A percentile compares a stretch with the other conserved stretches of the same genome.
phyloP scores from a whole-genome alignment of 2,888 invertebrate species.

The Cylindroiulus punctatus region DNA sequence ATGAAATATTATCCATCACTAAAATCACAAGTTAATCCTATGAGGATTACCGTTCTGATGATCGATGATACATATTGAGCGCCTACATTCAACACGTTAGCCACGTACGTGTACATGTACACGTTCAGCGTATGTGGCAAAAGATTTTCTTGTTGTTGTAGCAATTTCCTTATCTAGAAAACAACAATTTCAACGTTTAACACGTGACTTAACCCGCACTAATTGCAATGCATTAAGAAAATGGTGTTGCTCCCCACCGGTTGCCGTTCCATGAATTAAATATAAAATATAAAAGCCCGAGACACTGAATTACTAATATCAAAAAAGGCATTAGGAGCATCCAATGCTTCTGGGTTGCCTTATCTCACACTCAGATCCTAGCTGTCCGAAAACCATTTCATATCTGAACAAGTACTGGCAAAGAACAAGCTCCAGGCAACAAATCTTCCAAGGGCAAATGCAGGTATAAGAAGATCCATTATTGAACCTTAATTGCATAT shows the following conservation, averaged over 20 bases:
- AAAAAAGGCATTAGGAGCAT: not conserved
- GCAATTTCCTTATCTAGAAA: too few relatives aligned
- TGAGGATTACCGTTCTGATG: too few relatives aligned
- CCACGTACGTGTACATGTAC: too few relatives aligned
- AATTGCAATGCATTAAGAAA: not conserved
- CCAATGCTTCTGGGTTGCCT: not conserved
- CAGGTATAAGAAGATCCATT: not conserved
- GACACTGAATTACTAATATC: not conserved
- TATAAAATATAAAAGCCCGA: slow-evolving; percentile 8
- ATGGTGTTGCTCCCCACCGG: not conserved
- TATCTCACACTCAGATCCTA: not conserved
- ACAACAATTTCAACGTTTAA: too few relatives aligned
- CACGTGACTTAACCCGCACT: not conserved
- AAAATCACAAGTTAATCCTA: too few relatives aligned
- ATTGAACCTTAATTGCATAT: slow-evolving; percentile 42
- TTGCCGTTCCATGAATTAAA: slow-evolving; percentile 20
- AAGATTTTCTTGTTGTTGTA: too few relatives aligned
- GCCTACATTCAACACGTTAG: too few relatives aligned
- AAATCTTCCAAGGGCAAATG: not conserved
- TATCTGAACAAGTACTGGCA: not conserved
- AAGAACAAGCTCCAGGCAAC: not conserved
- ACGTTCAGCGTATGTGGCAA: too few relatives aligned
- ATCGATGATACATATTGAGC: too few relatives aligned
- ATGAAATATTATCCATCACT: too few relatives aligned
- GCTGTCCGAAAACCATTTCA: not conserved